A percentile compares a stretch with the other conserved stretches of the same genome.
phyloP scores from a whole-genome alignment of 2,888 invertebrate genomes.

The Neoscelio sp. region DNA sequence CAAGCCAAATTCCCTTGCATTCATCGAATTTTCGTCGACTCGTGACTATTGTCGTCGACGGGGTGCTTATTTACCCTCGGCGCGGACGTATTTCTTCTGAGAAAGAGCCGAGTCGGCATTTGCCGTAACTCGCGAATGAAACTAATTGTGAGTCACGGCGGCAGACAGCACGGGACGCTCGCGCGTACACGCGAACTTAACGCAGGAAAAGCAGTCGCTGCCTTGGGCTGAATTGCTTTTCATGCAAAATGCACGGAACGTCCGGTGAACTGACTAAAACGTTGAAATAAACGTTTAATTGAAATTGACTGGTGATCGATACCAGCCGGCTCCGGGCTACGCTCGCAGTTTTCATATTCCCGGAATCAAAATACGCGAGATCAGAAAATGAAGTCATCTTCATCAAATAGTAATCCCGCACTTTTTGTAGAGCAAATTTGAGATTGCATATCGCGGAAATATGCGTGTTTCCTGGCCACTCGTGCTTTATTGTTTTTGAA shows the following conservation, averaged over 20 bases:
- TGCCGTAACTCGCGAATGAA: conserved; percentile 60
- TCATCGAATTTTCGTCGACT: conserved; percentile 21
- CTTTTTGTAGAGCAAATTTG: background rate
- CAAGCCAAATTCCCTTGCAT: conserved; percentile 24
- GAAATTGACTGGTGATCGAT: conserved; percentile 71
- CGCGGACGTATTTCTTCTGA: conserved; percentile 38
- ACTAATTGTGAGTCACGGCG: conserved; percentile 67
- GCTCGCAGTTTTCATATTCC: conserved; percentile 58
- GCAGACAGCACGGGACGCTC: conserved; percentile 45
- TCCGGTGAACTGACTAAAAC: conserved; percentile 65
- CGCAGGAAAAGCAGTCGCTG: conserved; percentile 19
- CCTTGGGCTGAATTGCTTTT: conserved; percentile 59
- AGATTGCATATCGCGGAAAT: too few relatives aligned
- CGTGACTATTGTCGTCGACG: conserved; percentile 27
- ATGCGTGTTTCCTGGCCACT: background rate
- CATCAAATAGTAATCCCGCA: conserved; percentile 6
- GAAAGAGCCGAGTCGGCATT: conserved; percentile 49
- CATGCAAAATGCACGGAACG: conserved; percentile 60
- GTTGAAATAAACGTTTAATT: conserved; percentile 74
- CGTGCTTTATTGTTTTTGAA: conserved; percentile 5
- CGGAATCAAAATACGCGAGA: conserved; percentile 33
- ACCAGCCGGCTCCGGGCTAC: conserved; percentile 53
- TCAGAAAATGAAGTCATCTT: conserved; percentile 29
- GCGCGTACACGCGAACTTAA: conserved; percentile 33
- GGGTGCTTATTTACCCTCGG: conserved; percentile 46